phyloP scores from a whole-genome alignment of 1,140 invertebrate species.

The Tetragnatha versicolor region DNA sequence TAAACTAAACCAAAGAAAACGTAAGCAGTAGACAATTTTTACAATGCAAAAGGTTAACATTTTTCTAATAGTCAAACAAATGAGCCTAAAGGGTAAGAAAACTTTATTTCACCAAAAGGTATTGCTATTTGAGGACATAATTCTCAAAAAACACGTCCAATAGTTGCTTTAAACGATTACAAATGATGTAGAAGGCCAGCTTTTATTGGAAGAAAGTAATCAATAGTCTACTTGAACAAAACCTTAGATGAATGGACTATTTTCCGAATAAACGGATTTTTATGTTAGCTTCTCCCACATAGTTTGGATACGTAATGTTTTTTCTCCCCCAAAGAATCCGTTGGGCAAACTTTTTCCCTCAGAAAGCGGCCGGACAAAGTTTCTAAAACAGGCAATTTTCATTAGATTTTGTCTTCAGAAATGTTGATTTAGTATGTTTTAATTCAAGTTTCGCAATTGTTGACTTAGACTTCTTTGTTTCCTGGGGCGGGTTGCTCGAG shows the following conservation, averaged over 20 bases:
- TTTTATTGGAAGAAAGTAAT: slow-evolving; percentile 47
- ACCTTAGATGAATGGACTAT: slow-evolving; percentile 22
- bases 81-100: too few species aligned
- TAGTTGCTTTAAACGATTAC: slow-evolving; percentile 50
- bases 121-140: background rate
- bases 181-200: slow-evolving; percentile 19
- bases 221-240: slow-evolving; percentile 20
- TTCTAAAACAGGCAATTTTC: slow-evolving; percentile 39
- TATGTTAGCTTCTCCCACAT: background rate
- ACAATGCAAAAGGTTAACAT: too few species aligned
- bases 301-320: background rate
- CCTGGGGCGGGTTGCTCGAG: background rate
- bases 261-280: slow-evolving; percentile 7
- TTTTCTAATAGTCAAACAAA: too few species aligned
- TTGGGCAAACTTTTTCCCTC: slow-evolving; percentile 5
- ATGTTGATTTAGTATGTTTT: slow-evolving; percentile 48
- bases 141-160: slow-evolving; percentile 17
- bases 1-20: too few species aligned
- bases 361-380: background rate
- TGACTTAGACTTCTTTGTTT: slow-evolving; percentile 33
- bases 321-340: slow-evolving; percentile 18
- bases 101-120: too few species aligned
- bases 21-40: too few species aligned
- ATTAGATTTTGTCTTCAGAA: slow-evolving; percentile 43
- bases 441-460: slow-evolving; percentile 35